A percentile compares a stretch with the other conserved stretches of the same genome.
Conservation (phyloP, 2,797 vertebrate genomes). For the Champsocephalus gunnari region DNA sequence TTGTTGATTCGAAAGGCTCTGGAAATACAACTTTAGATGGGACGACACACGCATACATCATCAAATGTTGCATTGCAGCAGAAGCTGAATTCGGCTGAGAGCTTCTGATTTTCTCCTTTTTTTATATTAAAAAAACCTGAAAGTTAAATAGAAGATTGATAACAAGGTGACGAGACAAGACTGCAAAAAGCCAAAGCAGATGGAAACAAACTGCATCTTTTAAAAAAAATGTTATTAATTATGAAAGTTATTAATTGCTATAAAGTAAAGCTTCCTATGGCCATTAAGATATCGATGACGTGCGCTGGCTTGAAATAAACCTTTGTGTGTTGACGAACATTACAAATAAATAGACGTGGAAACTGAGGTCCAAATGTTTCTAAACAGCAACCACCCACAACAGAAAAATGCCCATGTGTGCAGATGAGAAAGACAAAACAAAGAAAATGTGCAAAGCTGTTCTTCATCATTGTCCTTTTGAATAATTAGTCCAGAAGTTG, state of each 20-base stretch:
- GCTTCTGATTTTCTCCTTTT: slow-evolving; percentile 50
- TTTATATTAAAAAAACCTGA: slow-evolving; percentile 9
- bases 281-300: neutral
- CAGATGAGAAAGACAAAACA: neutral
- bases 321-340: slow-evolving; percentile 1
- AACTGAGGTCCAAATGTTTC: slow-evolving; percentile 35
- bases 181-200: neutral
- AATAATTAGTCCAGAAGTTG: slow-evolving; percentile 36
- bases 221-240: slow-evolving; percentile 8
- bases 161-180: slow-evolving; percentile 14
- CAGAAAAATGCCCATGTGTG: slow-evolving; percentile 7
- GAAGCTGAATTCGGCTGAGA: slow-evolving; percentile 26
- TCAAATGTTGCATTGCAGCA: slow-evolving; percentile 44
- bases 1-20: slow-evolving; percentile 80
- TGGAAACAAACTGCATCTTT: slow-evolving; percentile 3
- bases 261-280: neutral
- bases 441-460: neutral
- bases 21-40: slow-evolving; percentile 72
- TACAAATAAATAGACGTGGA: slow-evolving; percentile 2
- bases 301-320: slow-evolving; percentile 19
- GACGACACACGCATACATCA: slow-evolving; percentile 69
- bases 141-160: slow-evolving; percentile 23
- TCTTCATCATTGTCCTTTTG: slow-evolving; percentile 18
- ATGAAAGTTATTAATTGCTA: neutral
- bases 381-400: slow-evolving; percentile 14